Evolutionary conservation across 2,888 invertebrate genomes (phyloP).

Genomic region (Cheilosia impressa): DNA sequence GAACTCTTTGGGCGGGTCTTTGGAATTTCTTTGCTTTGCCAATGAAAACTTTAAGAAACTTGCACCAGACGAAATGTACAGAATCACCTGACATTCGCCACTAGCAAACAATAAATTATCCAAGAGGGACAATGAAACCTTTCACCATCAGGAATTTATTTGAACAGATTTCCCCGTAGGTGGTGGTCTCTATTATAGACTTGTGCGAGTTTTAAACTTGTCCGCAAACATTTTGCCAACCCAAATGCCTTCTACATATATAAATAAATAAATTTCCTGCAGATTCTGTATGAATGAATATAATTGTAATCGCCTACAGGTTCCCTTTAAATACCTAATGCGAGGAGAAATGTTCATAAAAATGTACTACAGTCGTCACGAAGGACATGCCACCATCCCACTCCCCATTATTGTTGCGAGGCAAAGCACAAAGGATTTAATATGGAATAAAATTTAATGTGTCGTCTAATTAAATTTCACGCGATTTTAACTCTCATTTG

Average conservation of each 20-base stretch:
- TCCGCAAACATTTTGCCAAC: constrained; percentile 5
- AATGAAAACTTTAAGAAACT: constrained; percentile 57
- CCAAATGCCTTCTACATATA: background rate
- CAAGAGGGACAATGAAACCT: constrained; percentile 41
- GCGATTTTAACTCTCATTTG: constrained; percentile 49
- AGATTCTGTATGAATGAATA: too few relatives aligned
- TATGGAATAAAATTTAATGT: constrained; percentile 57
- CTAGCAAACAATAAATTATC: constrained; percentile 52
- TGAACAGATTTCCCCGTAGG: constrained; percentile 26
- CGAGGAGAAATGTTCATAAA: too few relatives aligned
- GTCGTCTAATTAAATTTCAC: constrained; percentile 61
- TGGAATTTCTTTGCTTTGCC: constrained; percentile 50
- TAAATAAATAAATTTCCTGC: background rate
- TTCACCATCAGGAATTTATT: constrained; percentile 39
- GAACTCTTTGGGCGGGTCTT: constrained; percentile 32
- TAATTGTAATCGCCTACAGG: too few relatives aligned
- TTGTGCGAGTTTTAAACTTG: constrained; percentile 25
- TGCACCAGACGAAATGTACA: constrained; percentile 40
- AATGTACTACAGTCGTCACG: too few relatives aligned
- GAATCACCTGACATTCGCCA: constrained; percentile 51
- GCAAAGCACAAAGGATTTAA: constrained; percentile 49
- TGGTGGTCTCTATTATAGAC: constrained; percentile 8
- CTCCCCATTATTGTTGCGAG: background rate
- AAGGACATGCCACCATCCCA: too few relatives aligned
- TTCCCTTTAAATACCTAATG: too few relatives aligned